Conservation (phyloP, 2,797 vertebrate species). For the Cuculus canorus region DNA sequence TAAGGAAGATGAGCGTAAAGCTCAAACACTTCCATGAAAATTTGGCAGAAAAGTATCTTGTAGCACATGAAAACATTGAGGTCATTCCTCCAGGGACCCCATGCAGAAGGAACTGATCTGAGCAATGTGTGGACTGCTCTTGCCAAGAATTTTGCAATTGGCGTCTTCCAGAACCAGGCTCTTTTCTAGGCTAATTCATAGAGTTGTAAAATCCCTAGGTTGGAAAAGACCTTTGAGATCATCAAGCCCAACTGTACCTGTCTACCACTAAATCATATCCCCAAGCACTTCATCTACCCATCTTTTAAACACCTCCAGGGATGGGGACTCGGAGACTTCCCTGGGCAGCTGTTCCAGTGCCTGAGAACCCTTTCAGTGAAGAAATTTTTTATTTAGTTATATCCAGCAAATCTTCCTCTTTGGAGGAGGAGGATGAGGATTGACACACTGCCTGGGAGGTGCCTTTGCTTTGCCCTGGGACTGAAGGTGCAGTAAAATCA, state of each 20-base stretch:
- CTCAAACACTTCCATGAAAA: neutral
- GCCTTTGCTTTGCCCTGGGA: neutral
- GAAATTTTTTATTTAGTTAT: neutral
- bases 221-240: too few species aligned
- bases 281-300: too few species aligned
- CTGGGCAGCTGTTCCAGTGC: too few species aligned
- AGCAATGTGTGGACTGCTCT: neutral
- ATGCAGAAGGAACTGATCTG: neutral
- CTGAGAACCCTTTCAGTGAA: too few species aligned
- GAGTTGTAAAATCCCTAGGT: too few species aligned
- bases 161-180: neutral
- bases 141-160: rapidly evolving
- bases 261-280: too few species aligned
- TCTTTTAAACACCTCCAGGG: too few species aligned
- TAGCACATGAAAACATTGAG: neutral
- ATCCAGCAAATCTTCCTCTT: neutral
- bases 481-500: neutral
- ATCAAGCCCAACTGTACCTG: too few species aligned
- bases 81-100: neutral
- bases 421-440: neutral
- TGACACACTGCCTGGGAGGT: rapidly evolving
- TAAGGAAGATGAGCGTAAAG: neutral
- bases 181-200: neutral
- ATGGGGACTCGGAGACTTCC: too few species aligned
- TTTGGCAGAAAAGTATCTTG: neutral